These are phyloP conservation scores for Puma concolor DNA, from an alignment of 2,113 vertebrate genomes.

Conservation along the genomic window DNA sequence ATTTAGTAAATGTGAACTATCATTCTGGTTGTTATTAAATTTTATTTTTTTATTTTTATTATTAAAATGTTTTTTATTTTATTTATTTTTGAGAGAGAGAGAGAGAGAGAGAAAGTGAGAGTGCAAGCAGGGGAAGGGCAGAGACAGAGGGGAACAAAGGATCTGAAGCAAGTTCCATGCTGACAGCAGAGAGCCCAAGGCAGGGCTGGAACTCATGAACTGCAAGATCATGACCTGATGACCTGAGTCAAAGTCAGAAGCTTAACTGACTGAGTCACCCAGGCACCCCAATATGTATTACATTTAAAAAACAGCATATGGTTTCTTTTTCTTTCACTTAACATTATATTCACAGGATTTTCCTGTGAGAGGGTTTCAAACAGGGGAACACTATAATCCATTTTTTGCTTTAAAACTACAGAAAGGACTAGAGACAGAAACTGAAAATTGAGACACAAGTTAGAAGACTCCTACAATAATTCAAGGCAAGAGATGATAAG, in stretches of 20 bases:
- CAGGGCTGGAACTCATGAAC: no score
- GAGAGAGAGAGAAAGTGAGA: no score
- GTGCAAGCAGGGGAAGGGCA: no score
- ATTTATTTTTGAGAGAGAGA: no score
- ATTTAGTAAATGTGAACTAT: not conserved
- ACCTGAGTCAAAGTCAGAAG: no score
- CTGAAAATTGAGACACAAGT: not conserved
- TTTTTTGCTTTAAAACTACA: conserved; percentile 18
- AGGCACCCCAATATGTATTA: not conserved
- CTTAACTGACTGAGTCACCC: no score
- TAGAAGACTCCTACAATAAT: not conserved
- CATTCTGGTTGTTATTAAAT: not conserved
- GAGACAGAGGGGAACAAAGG: no score
- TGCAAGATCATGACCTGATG: no score
- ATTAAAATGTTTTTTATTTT: no score
- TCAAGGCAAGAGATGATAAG: not conserved
- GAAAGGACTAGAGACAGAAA: not conserved
- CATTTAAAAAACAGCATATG: conserved; percentile 2
- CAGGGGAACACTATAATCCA: not conserved
- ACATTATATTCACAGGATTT: not conserved
- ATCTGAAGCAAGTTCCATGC: no score
- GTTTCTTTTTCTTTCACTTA: not conserved
- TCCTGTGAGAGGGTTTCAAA: conserved; percentile 21
- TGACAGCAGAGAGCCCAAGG: no score
- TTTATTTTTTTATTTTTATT: no score